Base-by-base conservation (phyloP, 2,888 invertebrate genomes). In the Oligia fasciuncula region DNA sequence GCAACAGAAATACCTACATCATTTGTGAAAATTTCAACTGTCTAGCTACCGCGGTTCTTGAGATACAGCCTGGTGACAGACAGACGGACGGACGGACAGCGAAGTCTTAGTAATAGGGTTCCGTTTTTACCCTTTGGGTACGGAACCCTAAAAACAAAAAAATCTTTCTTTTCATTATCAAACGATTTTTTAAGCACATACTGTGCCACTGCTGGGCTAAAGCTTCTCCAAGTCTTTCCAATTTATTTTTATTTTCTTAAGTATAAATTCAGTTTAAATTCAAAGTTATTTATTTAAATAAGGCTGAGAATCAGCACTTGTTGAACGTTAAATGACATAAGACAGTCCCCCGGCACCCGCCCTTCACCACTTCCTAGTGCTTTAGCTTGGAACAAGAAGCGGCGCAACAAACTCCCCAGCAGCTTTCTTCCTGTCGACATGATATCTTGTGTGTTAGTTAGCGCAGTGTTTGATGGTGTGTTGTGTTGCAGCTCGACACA, bases 401-500 rank as follows among this genome's bases (percentile, higher is more conserved):
- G 65, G 65, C 9, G 19, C 4, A 40, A 40, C 9, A 11, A 65
- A 65, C 35, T 65, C 9, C 8, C 9, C 19, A 35, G 35, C 63
- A 35, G 17, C 63, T 35, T 63, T 29, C 9, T 63, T 4, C 9
- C 19, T 63, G 63, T 63, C 8, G 35, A 35, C 19, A 19, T 19
- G 11, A 19, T 65, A 65, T 19, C 17, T 17, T n/a, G 14, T 29
- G 29, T 29, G 35, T 63, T 63, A 65, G 19, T 40, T 4, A 35
- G 35, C 43, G 17, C 23, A 43, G 67, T 11, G 29, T 29, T 6
- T 11, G 29, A 49, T n/a, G 68, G 6, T 29, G 40, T 23, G 0
- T 46, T 0, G 46, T 66, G 66, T 77, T 60, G 60, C 73, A 86
- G 85, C 63, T 6, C 62, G 51, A 0, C 19, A 1, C 49, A 23